Percentiles rank a stretch among this genome's conserved stretches.
Conservation (phyloP, 2,113 vertebrate species). For the Lophura nycthemera region DNA sequence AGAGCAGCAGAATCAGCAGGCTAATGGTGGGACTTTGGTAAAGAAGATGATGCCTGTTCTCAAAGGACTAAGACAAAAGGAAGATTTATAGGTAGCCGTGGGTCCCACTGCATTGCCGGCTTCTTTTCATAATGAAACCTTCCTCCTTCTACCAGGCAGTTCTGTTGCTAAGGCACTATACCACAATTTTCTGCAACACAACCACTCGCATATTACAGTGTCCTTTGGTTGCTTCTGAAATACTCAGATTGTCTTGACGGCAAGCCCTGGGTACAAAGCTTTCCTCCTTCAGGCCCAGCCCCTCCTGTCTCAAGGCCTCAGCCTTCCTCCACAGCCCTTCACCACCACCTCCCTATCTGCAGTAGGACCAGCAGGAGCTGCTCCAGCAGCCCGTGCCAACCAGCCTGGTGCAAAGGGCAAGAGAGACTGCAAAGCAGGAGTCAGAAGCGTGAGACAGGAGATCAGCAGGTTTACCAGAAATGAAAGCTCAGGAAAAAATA, state of each 20-base stretch:
- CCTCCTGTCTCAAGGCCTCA: background rate
- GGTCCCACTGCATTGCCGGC: fast-evolving
- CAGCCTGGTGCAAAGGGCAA: background rate
- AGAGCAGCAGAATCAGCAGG: background rate
- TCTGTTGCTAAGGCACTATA: background rate
- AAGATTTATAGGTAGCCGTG: background rate
- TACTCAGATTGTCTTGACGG: background rate
- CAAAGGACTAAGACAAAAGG: background rate
- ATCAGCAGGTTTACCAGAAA: background rate
- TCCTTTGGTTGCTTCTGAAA: background rate
- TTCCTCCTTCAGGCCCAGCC: background rate
- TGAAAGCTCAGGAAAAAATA: background rate
- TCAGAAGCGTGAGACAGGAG: background rate
- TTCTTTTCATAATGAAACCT: background rate
- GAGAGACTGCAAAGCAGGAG: background rate
- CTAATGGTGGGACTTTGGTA: fast-evolving
- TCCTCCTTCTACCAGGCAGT: background rate
- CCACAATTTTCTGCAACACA: background rate
- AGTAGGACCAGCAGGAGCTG: background rate
- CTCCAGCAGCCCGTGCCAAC: background rate
- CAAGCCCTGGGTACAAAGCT: background rate
- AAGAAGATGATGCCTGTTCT: background rate
- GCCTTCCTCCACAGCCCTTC: background rate
- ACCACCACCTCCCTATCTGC: background rate
- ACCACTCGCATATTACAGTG: fast-evolving